Percentiles rank a stretch among this genome's conserved stretches.
Evolutionary conservation across 2,888 invertebrate genomes (phyloP).

Genomic region (Meliscaeva auricollis): DNA sequence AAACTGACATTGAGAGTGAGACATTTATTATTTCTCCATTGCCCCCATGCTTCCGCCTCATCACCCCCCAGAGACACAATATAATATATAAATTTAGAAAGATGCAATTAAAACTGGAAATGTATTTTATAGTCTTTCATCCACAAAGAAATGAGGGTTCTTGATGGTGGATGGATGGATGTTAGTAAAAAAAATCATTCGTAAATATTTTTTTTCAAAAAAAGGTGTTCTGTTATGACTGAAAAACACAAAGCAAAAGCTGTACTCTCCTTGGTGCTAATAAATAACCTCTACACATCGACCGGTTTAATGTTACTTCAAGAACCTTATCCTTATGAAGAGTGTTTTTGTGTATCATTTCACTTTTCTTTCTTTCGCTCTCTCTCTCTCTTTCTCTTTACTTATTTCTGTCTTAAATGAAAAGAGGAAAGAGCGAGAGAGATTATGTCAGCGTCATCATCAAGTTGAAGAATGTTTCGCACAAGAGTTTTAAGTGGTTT

Average conservation of each 20-base stretch:
- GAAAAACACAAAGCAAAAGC: background rate
- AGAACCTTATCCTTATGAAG: constrained; percentile 29
- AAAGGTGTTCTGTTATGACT: constrained; percentile 39
- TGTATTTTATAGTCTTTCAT: constrained; percentile 18
- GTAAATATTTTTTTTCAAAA: constrained; percentile 46
- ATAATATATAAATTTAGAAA: background rate
- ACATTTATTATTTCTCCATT: constrained; percentile 53
- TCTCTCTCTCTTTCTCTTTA: too few relatives aligned
- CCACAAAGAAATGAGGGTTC: background rate
- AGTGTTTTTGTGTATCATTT: constrained; percentile 15
- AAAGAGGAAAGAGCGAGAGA: background rate
- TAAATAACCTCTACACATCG: constrained; percentile 38
- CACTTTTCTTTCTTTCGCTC: background rate
- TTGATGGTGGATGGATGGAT: background rate
- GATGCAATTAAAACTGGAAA: constrained; percentile 49
- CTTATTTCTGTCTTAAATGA: background rate
- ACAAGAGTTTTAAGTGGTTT: constrained; percentile 33
- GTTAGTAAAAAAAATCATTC: constrained; percentile 52
- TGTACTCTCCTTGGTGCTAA: constrained; percentile 18
- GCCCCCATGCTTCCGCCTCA: background rate
- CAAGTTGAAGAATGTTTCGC: constrained; percentile 33
- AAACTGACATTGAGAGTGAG: constrained; percentile 61
- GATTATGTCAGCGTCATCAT: background rate
- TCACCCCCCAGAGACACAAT: background rate
- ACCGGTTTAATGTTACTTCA: constrained; percentile 28